phyloP scores from a whole-genome alignment of 2,888 invertebrate species.

The Sesia bembeciformis region DNA sequence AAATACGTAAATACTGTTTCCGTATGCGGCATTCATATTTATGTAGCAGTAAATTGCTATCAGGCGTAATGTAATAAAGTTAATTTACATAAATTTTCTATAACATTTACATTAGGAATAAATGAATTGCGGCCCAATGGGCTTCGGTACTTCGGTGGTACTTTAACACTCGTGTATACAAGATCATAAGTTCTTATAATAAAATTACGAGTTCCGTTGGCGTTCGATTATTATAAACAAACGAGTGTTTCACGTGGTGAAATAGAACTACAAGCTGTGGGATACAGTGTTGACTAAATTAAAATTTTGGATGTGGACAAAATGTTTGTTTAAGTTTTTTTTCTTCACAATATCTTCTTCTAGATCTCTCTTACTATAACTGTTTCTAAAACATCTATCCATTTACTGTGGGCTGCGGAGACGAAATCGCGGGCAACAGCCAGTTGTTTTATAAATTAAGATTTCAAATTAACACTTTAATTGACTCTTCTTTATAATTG shows the following conservation, averaged over 20 bases:
- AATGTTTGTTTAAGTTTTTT: too few species aligned
- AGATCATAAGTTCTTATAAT: constrained; percentile 9
- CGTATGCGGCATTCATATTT: constrained; percentile 55
- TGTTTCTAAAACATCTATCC: too few species aligned
- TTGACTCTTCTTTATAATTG: too few species aligned
- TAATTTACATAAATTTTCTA: constrained; percentile 69
- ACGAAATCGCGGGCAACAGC: too few species aligned
- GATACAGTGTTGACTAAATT: too few species aligned
- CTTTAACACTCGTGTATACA: constrained; percentile 9
- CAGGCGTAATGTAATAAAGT: constrained; percentile 62
- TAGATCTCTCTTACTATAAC: too few species aligned
- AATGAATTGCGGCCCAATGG: constrained; percentile 50
- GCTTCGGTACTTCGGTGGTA: constrained; percentile 10
- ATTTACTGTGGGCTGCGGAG: too few species aligned
- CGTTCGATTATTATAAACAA: constrained; percentile 2
- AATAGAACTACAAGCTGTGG: not conserved
- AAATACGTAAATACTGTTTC: constrained; percentile 22
- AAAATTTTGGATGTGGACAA: too few species aligned
- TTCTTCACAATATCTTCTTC: too few species aligned
- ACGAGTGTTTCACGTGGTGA: constrained; percentile 5
- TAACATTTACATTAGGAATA: constrained; percentile 67
- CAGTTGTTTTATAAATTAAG: too few species aligned
- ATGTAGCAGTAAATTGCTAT: constrained; percentile 56
- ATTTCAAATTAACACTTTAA: too few species aligned
- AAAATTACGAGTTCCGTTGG: constrained; percentile 5